Conservation (phyloP, 2,888 invertebrate species). For the Acanthosepion lycidas region DNA sequence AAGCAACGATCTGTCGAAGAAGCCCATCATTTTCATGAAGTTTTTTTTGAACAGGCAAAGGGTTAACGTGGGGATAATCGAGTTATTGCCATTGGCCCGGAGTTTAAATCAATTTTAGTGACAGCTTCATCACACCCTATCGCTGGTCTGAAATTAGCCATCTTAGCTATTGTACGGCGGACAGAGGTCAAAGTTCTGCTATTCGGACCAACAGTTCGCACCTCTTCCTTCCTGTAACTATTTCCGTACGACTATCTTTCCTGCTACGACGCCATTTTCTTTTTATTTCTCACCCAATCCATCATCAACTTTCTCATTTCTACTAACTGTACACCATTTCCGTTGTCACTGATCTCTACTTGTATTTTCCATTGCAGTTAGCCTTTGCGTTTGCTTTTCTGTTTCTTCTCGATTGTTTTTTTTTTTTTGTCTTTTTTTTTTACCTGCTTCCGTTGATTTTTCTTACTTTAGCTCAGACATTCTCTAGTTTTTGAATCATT, state of each 20-base stretch:
- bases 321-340: not conserved
- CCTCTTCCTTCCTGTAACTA: not conserved
- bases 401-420: not conserved
- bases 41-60: not conserved
- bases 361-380: not conserved
- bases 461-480: not conserved
- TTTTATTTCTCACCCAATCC: not conserved
- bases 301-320: not conserved
- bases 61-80: not conserved
- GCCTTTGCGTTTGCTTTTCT: not conserved
- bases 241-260: not conserved
- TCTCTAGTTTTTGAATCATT: no score
- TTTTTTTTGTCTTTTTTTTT: not conserved
- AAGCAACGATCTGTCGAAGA: not conserved
- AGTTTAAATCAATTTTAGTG: not conserved
- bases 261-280: not conserved
- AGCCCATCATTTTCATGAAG: not conserved
- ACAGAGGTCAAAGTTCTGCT: not conserved
- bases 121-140: not conserved
- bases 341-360: not conserved
- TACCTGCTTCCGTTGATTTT: not conserved
- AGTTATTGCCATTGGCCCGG: not conserved
- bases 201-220: not conserved
- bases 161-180: not conserved
- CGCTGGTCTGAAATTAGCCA: not conserved